Percentiles rank a stretch among this genome's conserved stretches.
phyloP scores from a whole-genome alignment of 2,888 invertebrate species.

The Mycalesis mineus region DNA sequence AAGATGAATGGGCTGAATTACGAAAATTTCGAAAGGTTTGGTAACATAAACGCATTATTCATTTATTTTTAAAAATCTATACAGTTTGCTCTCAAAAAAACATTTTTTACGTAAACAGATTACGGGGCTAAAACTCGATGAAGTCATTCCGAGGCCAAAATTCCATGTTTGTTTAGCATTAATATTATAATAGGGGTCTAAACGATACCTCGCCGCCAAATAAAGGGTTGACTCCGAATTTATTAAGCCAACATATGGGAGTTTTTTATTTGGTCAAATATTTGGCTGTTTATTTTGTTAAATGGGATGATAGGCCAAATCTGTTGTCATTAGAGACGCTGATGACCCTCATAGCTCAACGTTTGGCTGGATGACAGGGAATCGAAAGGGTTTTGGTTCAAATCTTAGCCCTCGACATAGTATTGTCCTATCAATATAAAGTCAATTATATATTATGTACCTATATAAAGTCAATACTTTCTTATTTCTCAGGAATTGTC shows the following conservation, averaged over 20 bases:
- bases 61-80: not conserved
- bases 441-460: too few species aligned
- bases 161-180: constrained; percentile 73
- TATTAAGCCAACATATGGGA: constrained; percentile 53
- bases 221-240: constrained; percentile 53
- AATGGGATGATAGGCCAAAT: constrained; percentile 13
- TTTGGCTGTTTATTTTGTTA: constrained; percentile 48
- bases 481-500: too few species aligned
- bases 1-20: too few species aligned
- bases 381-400: too few species aligned
- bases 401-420: too few species aligned
- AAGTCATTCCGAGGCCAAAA: constrained; percentile 66
- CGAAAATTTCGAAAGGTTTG: too few species aligned
- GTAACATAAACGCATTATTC: too few species aligned
- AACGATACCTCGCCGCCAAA: constrained; percentile 60
- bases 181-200: constrained; percentile 71
- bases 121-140: constrained; percentile 43
- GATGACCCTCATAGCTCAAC: not conserved
- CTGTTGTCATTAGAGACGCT: constrained; percentile 4
- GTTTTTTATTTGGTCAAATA: constrained; percentile 45
- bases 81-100: constrained; percentile 31
- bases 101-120: constrained; percentile 32
- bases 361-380: not conserved
- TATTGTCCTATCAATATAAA: too few species aligned
- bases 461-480: too few species aligned